Evolutionary conservation across 2,888 invertebrate genomes (phyloP).

Genomic region (Acleris literana): DNA sequence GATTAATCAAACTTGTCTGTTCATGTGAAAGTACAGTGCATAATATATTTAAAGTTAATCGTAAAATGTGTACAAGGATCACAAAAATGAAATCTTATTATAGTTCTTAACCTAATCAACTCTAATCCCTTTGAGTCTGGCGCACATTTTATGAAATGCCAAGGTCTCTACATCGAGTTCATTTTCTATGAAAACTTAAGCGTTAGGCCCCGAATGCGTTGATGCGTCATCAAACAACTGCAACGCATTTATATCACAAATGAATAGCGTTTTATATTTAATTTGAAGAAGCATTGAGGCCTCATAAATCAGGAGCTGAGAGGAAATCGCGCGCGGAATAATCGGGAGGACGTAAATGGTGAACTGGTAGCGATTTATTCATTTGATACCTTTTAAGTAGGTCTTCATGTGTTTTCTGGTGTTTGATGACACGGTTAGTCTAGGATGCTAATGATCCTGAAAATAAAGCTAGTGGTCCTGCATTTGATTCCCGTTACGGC

Average conservation of each 20-base stretch:
- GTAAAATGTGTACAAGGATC: no score
- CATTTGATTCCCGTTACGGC: no score
- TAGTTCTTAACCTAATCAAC: constrained; percentile 6
- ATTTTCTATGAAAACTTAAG: no score
- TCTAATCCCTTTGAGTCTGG: constrained; percentile 7
- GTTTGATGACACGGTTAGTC: no score
- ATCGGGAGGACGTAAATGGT: constrained; percentile 16
- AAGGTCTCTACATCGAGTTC: no score
- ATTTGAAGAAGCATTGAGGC: constrained; percentile 32
- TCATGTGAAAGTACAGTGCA: no score
- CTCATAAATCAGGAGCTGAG: constrained; percentile 33
- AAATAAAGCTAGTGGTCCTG: no score
- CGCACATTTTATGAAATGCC: neutral
- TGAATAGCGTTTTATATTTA: constrained; percentile 35
- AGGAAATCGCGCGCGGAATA: constrained; percentile 35
- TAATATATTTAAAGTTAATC: no score
- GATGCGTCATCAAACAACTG: constrained; percentile 28
- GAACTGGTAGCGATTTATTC: neutral
- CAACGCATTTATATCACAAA: constrained; percentile 23
- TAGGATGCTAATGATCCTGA: no score
- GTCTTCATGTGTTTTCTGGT: no score
- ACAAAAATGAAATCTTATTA: constrained; percentile 8
- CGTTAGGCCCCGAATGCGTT: neutral
- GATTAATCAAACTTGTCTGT: no score
- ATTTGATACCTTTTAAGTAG: neutral